Evolutionary conservation across 2,113 vertebrate genomes (phyloP).

Genomic region (Mobula hypostoma): DNA sequence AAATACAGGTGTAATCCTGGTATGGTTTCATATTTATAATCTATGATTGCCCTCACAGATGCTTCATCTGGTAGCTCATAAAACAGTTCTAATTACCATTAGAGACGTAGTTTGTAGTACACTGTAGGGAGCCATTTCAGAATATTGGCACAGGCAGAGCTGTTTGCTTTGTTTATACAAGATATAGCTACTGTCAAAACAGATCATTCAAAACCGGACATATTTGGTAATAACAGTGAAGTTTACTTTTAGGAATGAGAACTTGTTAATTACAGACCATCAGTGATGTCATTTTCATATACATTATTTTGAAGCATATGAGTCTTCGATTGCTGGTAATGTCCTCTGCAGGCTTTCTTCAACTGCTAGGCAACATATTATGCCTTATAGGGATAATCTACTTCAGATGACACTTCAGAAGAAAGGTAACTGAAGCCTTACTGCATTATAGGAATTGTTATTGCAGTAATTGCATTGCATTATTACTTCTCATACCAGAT

Average conservation of each 20-base stretch:
- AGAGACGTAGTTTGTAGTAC: conserved; percentile 35
- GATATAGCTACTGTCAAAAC: conserved; percentile 37
- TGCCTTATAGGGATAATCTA: conserved; percentile 36
- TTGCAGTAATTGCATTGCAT: conserved; percentile 33
- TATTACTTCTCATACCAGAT: conserved; percentile 14
- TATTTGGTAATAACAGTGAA: conserved; percentile 35
- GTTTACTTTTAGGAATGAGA: conserved; percentile 34
- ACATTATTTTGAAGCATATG: conserved; percentile 28
- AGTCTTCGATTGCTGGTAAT: conserved; percentile 16
- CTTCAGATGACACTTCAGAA: conserved; percentile 26
- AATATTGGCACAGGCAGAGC: conserved; percentile 5
- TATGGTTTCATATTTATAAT: conserved; percentile 11
- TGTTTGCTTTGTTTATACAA: conserved; percentile 38
- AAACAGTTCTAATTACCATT: conserved; percentile 37
- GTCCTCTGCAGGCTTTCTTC: conserved; percentile 20
- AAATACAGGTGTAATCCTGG: conserved; percentile 26
- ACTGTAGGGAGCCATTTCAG: conserved; percentile 36
- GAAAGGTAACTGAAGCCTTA: conserved; percentile 21
- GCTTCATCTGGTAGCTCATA: conserved; percentile 37
- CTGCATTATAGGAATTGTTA: conserved; percentile 29
- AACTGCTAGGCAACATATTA: conserved; percentile 22
- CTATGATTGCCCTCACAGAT: conserved; percentile 20
- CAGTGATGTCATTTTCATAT: conserved; percentile 32
- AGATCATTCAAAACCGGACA: conserved; percentile 36
- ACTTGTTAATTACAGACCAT: conserved; percentile 33